Base-by-base conservation (phyloP, 2,797 vertebrate species). In the Tangara arthus region DNA sequence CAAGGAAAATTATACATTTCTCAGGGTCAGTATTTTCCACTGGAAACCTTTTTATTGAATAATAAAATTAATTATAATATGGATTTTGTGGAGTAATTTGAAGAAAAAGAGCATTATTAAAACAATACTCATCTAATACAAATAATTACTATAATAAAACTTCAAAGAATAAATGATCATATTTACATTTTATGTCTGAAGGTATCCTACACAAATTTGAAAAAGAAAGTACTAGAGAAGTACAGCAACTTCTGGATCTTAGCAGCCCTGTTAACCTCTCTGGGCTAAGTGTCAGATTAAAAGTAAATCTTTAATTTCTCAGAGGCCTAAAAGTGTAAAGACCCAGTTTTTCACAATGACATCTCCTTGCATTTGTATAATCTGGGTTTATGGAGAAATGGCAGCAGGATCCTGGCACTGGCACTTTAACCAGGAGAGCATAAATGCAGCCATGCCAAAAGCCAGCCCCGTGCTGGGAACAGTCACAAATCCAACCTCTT, bases 111-210 rank as follows among this genome's bases (percentile, higher is more conserved):
- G 2, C 32, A 44, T 88, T 76, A 81, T 82, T 94, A 90, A 95
- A 91, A 85, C 53, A 87, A 77, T 70, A 73, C 3, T 76, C 3
- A 2, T 20, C 37, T 63, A 79, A 88, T 68, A 60, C 9, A 81
- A 73, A 72, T 86, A 91, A 82, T 94, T 76, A 41, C 44, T 52
- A 8, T 57, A 88, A 84, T 79, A 83, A 95, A 90, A 73, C 17
- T 39, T 79, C 32, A 86, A 79, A 37, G 52, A 90, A 86, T 65
- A 75, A 23, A 34, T 59, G 2, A 71, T 85, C 79, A 59, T n/a
- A 76, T 76, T 78, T 77, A 46, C 19, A 37, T 69, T 68, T 79
- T 46, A 32, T 53, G 41, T 82, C 65, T 83, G 59, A 70, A 72
- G 69, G 20, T 11, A 46, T 69, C 14, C 39, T 56, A 69, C 15